Evolutionary conservation across 2,888 invertebrate genomes (phyloP), one percentile per base, ranked within the genome.

Genomic region (Amiota minor): DNA sequence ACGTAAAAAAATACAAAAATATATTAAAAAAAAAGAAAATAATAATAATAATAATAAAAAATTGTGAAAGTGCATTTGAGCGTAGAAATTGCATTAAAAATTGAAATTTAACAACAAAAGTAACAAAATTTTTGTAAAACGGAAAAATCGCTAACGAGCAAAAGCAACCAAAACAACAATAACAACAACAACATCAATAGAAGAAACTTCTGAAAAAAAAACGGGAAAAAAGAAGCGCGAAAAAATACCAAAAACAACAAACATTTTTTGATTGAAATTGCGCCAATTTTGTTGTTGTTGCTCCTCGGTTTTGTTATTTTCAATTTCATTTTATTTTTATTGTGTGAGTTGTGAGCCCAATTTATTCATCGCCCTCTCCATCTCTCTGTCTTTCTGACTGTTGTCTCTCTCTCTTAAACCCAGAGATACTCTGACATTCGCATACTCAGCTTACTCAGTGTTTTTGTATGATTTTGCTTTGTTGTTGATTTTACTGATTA

Each of bases 31-130:
- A 68, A 20, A 71, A 70, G 72, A 75, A 74, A 76, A 76, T 68
- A 79, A 72, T 67, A 76, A 72, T 12, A 8, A 65, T 47, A 53
- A 55, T 20, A n/a, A 47, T 3, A 45, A 16, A 67, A 56, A 6
- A 12, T 14, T n/a, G 76, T 76, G 77, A 80, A 83, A 83, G 81
- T 79, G 83, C 83, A 84, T 77, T 84, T 77, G 77, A 83, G 81
- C 80, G 84, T 79, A 78, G 81, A 83, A 83, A 83, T 83, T 83
- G 84, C 84, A 83, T 83, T 83, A 83, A 84, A 81, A 82, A 82
- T 82, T 82, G 79, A 79, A 71, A 76, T 78, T 79, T 75, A 79
- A 71, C 55, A 23, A 59, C n/a, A 76, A 76, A 75, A 74, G 74
- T 64, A 72, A 72, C 75, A 75, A 70, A 70, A 70, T 3, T 47